These are phyloP conservation scores for Drosophila bifasciata DNA, from an alignment of 1,140 invertebrate species.

Conservation along the genomic window DNA sequence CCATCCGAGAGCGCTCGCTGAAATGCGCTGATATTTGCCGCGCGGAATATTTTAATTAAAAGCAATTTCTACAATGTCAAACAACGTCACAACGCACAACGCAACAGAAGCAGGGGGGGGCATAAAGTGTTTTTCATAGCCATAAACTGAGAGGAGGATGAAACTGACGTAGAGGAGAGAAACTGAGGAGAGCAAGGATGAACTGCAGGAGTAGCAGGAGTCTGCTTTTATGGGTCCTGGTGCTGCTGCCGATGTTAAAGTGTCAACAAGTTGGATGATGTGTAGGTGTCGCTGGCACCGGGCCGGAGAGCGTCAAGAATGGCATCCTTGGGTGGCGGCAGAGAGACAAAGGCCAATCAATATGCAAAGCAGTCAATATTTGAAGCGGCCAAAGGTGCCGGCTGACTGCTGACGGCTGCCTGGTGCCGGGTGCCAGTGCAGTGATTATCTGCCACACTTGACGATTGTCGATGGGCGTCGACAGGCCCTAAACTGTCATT, in stretches of 20 bases:
- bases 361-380: conserved; percentile 76
- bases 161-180: too few species aligned
- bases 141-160: conserved; percentile 49
- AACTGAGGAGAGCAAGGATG: conserved; percentile 17
- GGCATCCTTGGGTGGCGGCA: conserved; percentile 1
- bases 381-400: conserved; percentile 48
- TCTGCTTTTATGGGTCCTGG: conserved; percentile 1
- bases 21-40: conserved; percentile 45
- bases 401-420: too few species aligned
- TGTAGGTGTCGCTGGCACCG: conserved; percentile 53
- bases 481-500: conserved; percentile 52
- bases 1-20: conserved; percentile 14
- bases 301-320: conserved; percentile 5
- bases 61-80: conserved; percentile 72
- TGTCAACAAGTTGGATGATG: conserved; percentile 79
- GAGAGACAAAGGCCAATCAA: conserved; percentile 63
- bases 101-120: conserved; percentile 15
- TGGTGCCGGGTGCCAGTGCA: conserved; percentile 28
- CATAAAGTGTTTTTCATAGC: conserved; percentile 68
- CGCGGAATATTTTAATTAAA: conserved; percentile 69
- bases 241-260: conserved; percentile 47
- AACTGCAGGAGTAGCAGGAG: conserved; percentile 19
- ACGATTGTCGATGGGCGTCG: conserved; percentile 39
- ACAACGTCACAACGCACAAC: conserved; percentile 54
- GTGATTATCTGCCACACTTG: conserved; percentile 58